Base-by-base conservation (phyloP, 2,888 invertebrate genomes). In the Hypomecis punctinalis region DNA sequence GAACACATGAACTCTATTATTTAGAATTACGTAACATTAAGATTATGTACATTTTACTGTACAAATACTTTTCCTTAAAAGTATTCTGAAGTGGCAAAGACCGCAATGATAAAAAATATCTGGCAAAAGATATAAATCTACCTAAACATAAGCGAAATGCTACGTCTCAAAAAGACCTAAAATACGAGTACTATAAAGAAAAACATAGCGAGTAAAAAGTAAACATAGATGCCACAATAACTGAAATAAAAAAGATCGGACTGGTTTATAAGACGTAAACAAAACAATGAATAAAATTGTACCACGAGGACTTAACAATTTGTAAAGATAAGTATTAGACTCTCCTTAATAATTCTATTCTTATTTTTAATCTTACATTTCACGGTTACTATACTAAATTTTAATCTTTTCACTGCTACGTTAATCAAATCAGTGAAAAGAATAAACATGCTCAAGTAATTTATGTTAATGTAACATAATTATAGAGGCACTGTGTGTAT, bases 401-500 rank as follows among this genome's bases (percentile, higher is more conserved):
- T 87, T 89, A 90, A 85, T 82, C 86, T 90, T 88, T 89, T 85
- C 90, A 89, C 91, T 83, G 81, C 66, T 68, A 67, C 67, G 64
- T 63, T 64, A 76, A 74, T 51, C 39, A 61, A 52, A 51, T 43
- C 87, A 90, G 89, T 89, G 88, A 88, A 89, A 90, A 89, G 85
- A 88, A 73, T 86, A 91, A 91, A 88, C 77, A 87, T 75, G 90
- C 91, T 91, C 93, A 87, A 88, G 83, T 89, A 85, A 91, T 92
- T 92, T 92, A 93, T 93, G 93, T 93, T 93, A 93, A 93, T 91
- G 91, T 93, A 93, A 93, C 93, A 93, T 93, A 93, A 93, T 90
- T 91, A 89, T 90, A 93, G 93, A 93, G 93, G 93, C 93, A 93
- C 93, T 93, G 93, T 92, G 93, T 93, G 93, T 93, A 88, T 90